A percentile compares a stretch with the other conserved stretches of the same genome.
Conservation (phyloP, 2,113 vertebrate genomes). For the Syngnathus scovelli region DNA sequence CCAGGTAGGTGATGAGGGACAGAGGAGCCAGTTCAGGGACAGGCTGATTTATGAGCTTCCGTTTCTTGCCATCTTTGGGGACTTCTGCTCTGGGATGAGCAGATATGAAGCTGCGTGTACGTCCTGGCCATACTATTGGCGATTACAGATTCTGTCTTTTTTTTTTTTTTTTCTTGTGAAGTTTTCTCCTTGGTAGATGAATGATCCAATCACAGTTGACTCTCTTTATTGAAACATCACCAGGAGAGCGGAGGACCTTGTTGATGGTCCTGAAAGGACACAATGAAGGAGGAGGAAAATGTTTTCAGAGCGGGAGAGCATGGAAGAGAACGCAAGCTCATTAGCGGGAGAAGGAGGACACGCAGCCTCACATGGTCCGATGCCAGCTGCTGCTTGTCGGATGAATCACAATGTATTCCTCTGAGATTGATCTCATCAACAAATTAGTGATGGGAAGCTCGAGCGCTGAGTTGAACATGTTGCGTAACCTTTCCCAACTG, state of each 20-base stretch:
- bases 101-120: slow-evolving; percentile 32
- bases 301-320: slow-evolving; percentile 3
- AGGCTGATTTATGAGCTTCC: slow-evolving; percentile 67
- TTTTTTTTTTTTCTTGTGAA: slow-evolving; percentile 32
- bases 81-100: slow-evolving; percentile 38
- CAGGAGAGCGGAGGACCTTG: slow-evolving; percentile 3
- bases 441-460: slow-evolving; percentile 4
- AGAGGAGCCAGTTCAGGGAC: slow-evolving; percentile 50
- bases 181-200: slow-evolving; percentile 48
- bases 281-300: neutral
- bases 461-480: neutral
- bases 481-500: neutral
- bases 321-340: slow-evolving; percentile 33
- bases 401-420: slow-evolving; percentile 27
- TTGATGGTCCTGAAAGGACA: neutral
- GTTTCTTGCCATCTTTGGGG: slow-evolving; percentile 54
- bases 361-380: slow-evolving; percentile 24
- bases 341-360: slow-evolving; percentile 43
- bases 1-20: slow-evolving; percentile 29
- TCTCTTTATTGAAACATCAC: slow-evolving; percentile 18
- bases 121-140: slow-evolving; percentile 38
- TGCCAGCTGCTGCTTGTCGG: slow-evolving; percentile 19
- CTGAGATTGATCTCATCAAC: slow-evolving; percentile 15
- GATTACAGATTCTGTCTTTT: slow-evolving; percentile 26
- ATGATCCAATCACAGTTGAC: slow-evolving; percentile 42